Evolutionary conservation across 2,888 invertebrate species (phyloP).

Genomic region (Eucera pruinosa): DNA sequence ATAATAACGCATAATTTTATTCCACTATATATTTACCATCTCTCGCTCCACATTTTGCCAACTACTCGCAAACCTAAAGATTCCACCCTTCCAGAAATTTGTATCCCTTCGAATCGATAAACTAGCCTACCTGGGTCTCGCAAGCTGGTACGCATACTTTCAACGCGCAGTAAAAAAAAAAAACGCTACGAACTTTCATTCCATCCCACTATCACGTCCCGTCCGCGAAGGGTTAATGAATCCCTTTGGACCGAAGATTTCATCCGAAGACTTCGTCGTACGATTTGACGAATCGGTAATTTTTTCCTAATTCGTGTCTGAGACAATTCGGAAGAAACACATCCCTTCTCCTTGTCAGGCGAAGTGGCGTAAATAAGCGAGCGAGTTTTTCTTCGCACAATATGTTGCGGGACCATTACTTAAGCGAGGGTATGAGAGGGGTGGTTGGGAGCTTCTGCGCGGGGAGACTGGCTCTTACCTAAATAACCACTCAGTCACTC

Average conservation of each 20-base stretch:
- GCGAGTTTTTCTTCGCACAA: slow-evolving; percentile 80
- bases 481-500: slow-evolving; percentile 85
- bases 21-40: too few relatives aligned
- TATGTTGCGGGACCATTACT: slow-evolving; percentile 82
- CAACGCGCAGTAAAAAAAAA: too few relatives aligned
- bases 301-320: slow-evolving; percentile 20
- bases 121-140: too few relatives aligned
- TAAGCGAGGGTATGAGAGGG: slow-evolving; percentile 66
- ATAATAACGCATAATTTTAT: too few relatives aligned
- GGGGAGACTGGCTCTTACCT: slow-evolving; percentile 82
- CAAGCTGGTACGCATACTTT: too few relatives aligned
- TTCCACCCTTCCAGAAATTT: too few relatives aligned
- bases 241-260: not conserved
- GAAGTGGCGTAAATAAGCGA: slow-evolving; percentile 71
- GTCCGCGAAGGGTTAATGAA: too few relatives aligned
- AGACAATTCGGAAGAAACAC: slow-evolving; percentile 27
- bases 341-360: slow-evolving; percentile 6
- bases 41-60: too few relatives aligned
- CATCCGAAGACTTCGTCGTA: not conserved
- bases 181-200: too few relatives aligned
- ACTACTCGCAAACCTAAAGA: too few relatives aligned
- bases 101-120: too few relatives aligned
- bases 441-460: slow-evolving; percentile 65
- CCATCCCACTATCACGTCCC: too few relatives aligned
- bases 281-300: slow-evolving; percentile 23